Conservation (phyloP, 2,113 vertebrate genomes). For the Xenopus laevis region DNA sequence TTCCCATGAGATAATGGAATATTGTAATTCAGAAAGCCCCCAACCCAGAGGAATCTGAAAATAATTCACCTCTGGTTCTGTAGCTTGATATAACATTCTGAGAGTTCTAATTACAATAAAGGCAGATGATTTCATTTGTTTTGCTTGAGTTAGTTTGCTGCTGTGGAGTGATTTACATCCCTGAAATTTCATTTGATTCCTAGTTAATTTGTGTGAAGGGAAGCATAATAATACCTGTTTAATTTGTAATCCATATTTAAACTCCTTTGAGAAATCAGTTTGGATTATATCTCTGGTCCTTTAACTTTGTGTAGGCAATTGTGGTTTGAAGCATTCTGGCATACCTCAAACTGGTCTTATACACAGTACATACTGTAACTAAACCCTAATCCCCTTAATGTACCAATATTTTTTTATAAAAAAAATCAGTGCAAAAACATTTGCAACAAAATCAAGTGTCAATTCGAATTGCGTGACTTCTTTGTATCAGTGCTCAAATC, state of each 20-base stretch:
- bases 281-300: constrained; percentile 36
- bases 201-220: constrained; percentile 42
- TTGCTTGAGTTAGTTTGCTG: constrained; percentile 27
- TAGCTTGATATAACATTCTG: constrained; percentile 9
- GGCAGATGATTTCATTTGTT: constrained; percentile 42
- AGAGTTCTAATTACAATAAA: constrained; percentile 31
- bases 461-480: too few species aligned
- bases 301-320: constrained; percentile 5
- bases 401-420: too few species aligned
- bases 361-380: background rate
- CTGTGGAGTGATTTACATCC: constrained; percentile 41
- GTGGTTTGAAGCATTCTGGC: constrained; percentile 5
- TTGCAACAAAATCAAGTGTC: too few species aligned
- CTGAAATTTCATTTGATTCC: constrained; percentile 42
- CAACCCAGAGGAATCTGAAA: background rate
- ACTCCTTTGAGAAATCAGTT: constrained; percentile 38
- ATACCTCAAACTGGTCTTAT: background rate
- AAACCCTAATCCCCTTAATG: background rate
- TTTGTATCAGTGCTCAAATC: too few species aligned
- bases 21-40: constrained; percentile 10
- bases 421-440: too few species aligned
- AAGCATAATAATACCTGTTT: constrained; percentile 45
- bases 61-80: constrained; percentile 27
- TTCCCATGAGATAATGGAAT: background rate
- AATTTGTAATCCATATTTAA: constrained; percentile 44